Evolutionary conservation across 2,113 vertebrate genomes (phyloP).

Genomic region (Aptenodytes patagonicus): DNA sequence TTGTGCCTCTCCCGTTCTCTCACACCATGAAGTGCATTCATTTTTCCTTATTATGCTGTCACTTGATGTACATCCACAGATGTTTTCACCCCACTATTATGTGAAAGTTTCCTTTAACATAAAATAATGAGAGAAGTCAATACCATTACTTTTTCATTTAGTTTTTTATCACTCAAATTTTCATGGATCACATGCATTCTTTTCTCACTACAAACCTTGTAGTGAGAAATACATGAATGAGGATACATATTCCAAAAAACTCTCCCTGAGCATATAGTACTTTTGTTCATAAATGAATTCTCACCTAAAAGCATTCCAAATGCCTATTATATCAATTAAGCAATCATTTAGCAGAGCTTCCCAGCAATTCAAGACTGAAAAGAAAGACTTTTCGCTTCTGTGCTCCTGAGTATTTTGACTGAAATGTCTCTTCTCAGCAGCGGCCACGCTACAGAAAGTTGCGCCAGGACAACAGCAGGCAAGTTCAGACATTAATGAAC

Average conservation of each 20-base stretch:
- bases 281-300: neutral
- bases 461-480: neutral
- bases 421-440: neutral
- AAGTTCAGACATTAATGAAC: neutral
- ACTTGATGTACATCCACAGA: neutral
- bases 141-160: neutral
- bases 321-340: neutral
- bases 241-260: neutral
- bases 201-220: neutral
- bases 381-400: neutral
- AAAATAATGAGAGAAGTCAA: neutral
- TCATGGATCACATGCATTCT: neutral
- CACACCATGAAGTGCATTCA: neutral
- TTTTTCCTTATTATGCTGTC: neutral
- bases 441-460: neutral
- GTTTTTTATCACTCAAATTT: neutral
- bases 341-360: neutral
- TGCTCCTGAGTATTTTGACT: neutral
- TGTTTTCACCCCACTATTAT: neutral
- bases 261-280: neutral
- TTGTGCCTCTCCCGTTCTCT: neutral
- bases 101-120: neutral
- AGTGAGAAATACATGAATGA: neutral
- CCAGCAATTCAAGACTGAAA: neutral
- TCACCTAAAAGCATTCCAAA: neutral